A percentile compares a stretch with the other conserved stretches of the same genome.
Conservation (phyloP, 2,797 vertebrate genomes). For the Sebastes jordani region DNA sequence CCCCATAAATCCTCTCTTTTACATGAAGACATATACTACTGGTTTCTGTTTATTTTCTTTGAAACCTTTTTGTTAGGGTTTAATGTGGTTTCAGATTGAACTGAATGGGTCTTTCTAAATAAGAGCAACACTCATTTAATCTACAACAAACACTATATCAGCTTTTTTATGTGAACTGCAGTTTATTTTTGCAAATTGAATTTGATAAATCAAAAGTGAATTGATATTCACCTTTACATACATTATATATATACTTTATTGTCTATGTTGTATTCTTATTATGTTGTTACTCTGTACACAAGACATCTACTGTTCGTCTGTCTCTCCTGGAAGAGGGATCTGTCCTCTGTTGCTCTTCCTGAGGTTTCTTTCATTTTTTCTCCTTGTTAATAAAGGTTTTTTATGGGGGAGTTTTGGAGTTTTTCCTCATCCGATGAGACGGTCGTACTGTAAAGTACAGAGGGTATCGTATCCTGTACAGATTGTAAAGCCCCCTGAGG, state of each 20-base stretch:
- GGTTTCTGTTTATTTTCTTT: neutral
- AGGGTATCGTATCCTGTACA: too few relatives aligned
- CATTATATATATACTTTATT: too few relatives aligned
- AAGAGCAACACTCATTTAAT: neutral
- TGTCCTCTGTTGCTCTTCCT: too few relatives aligned
- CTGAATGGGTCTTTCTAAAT: neutral
- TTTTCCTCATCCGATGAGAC: accelerated
- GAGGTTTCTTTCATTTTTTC: too few relatives aligned
- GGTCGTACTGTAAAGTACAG: accelerated
- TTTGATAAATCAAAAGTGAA: neutral
- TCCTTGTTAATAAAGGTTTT: too few relatives aligned
- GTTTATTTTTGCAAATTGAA: neutral
- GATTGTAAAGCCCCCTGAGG: too few relatives aligned
- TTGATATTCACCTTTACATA: neutral
- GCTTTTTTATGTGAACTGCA: neutral
- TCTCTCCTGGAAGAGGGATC: too few relatives aligned
- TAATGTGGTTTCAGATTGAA: neutral
- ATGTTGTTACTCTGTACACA: too few relatives aligned
- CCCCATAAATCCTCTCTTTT: neutral
- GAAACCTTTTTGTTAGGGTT: neutral
- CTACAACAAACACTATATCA: neutral
- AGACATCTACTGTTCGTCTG: accelerated
- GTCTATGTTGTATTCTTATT: too few relatives aligned
- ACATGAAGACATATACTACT: neutral
- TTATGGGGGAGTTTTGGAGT: too few relatives aligned